A percentile compares a stretch with the other conserved stretches of the same genome.
phyloP scores from a whole-genome alignment of 2,888 invertebrate species.

The Mayetiola destructor region DNA sequence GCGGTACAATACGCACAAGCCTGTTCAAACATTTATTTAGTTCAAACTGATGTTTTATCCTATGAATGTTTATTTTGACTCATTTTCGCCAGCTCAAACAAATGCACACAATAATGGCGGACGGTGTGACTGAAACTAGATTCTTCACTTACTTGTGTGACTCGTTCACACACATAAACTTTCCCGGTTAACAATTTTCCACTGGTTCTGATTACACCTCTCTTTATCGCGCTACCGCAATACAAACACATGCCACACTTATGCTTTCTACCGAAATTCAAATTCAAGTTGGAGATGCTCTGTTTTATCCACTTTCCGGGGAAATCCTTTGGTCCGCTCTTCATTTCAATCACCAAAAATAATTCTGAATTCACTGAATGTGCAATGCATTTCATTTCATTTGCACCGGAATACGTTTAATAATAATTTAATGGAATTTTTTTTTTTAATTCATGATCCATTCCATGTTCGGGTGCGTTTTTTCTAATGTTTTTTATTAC shows the following conservation, averaged over 20 bases:
- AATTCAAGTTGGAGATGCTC: no score
- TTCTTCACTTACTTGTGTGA: background rate
- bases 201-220: conserved; percentile 2
- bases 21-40: no score
- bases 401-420: background rate
- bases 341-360: background rate
- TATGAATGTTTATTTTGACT: no score
- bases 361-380: background rate
- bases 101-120: no score
- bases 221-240: background rate
- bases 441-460: no score
- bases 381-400: background rate
- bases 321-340: background rate
- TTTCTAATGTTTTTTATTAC: background rate
- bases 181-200: background rate
- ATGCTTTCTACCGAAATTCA: no score
- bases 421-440: background rate
- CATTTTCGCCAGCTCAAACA: no score
- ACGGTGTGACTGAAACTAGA: background rate
- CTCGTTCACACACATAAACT: background rate
- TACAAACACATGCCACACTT: no score
- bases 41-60: no score
- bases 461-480: no score
- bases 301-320: no score
- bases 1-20: no score